Base-by-base conservation (phyloP, 2,888 invertebrate genomes). In the Hermodice carunculata region DNA sequence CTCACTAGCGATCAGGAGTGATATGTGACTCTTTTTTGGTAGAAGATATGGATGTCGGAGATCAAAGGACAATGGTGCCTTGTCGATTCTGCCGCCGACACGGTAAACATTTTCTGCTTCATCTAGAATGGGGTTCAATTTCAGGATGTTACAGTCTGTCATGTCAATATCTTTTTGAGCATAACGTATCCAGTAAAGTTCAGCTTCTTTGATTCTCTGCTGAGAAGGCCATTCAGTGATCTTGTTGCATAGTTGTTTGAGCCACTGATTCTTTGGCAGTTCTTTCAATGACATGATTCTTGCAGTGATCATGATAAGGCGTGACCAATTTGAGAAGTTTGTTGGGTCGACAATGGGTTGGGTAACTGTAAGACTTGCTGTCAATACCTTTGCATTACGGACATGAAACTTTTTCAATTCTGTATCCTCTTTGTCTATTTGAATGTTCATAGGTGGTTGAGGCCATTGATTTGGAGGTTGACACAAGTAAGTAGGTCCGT, bases 401-500 rank as follows among this genome's bases (percentile, higher is more conserved):
- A 52, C 52, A 26, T 57, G 58, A 17, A 57, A 57, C 42, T 57
- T 57, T 29, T 57, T 57, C 54, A 57, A 14, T 28, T 31, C 52
- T 14, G 14, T 19, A 34, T 52, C 52, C 17, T 52, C 52, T 19
- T 29, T 14, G 29, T 34, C 31, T 19, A 34, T n/a, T 52, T 8
- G 52, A 52, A 52, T 29, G 28, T 34, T 52, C 11, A 11, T 52
- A 8, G 52, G 52, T 17, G 52, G 14, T 29, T 52, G 8, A 11
- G 52, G 52, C 52, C 52, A 52, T 11, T 28, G 11, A 34, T 22
- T 24, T n/a, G 58, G 58, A 17, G 58, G 58, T n/a, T 14, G 17
- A 17, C 29, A 17, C 14, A 57, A 48, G 48, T 11, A 57, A 17
- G 28, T 17, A 11, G 58, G 58, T 24, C 58, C 53, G 22, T 37